Conservation (phyloP, 2,113 vertebrate genomes). For the Pygoscelis adeliae region DNA sequence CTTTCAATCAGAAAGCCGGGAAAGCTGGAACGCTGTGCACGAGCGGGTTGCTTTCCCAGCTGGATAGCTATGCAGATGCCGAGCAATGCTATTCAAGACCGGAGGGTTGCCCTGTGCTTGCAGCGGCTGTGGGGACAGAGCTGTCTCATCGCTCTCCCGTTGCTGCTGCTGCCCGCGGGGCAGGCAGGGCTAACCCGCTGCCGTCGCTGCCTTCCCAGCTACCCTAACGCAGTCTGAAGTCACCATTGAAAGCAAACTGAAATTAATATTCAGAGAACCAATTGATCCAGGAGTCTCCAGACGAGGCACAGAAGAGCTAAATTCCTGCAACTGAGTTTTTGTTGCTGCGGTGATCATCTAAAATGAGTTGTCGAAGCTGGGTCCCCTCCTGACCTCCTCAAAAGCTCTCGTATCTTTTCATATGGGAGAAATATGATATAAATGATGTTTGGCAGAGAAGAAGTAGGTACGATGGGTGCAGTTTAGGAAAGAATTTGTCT, state of each 20-base stretch:
- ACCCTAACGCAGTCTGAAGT: background rate
- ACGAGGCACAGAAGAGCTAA: background rate
- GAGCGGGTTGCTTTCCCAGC: background rate
- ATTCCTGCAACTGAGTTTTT: conserved; percentile 6
- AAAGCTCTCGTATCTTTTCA: background rate
- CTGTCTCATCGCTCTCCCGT: background rate
- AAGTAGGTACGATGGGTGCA: background rate
- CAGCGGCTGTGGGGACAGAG: background rate
- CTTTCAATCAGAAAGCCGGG: background rate
- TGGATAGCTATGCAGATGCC: background rate
- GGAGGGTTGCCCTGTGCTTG: background rate
- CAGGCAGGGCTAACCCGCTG: background rate
- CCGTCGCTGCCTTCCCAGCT: background rate
- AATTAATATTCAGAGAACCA: conserved; percentile 2
- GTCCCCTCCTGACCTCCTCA: background rate
- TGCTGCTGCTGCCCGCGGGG: background rate
- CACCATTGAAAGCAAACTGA: background rate
- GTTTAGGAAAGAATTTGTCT: background rate
- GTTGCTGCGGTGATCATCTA: background rate
- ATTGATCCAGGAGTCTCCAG: background rate
- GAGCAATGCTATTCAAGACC: background rate
- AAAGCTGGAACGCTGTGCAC: accelerated
- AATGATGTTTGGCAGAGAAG: background rate
- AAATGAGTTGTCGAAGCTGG: accelerated
- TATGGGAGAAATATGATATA: background rate